A percentile compares a stretch with the other conserved stretches of the same genome.
Conservation (phyloP, 92 coral and sea anemone species). For the Epizoanthus rinbou region DNA sequence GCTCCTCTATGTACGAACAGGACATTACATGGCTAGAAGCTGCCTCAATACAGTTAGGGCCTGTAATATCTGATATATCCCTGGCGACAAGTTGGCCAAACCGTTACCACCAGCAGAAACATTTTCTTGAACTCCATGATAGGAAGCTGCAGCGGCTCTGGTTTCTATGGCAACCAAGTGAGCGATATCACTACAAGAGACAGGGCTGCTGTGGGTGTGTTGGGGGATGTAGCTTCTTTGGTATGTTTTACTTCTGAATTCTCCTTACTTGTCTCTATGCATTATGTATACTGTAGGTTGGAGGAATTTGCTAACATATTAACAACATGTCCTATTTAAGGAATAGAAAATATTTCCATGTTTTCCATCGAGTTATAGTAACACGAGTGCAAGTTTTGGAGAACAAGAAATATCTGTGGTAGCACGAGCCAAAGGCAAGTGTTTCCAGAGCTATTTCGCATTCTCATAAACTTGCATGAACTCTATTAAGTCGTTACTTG, state of each 20-base stretch:
- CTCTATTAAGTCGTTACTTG: too few species aligned
- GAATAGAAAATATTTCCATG: too few species aligned
- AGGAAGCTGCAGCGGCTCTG: slow-evolving; percentile 78
- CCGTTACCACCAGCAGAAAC: slow-evolving; percentile 74
- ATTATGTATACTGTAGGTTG: background rate
- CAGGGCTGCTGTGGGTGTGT: slow-evolving; percentile 86
- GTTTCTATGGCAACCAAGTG: slow-evolving; percentile 91
- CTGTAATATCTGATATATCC: slow-evolving; percentile 85
- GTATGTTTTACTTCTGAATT: slow-evolving; percentile 38
- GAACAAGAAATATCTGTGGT: too few species aligned
- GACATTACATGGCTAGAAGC: slow-evolving; percentile 94
- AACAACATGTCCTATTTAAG: too few species aligned
- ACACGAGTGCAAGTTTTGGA: too few species aligned
- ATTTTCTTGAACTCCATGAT: slow-evolving; percentile 91
- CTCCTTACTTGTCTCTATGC: background rate
- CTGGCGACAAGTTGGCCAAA: slow-evolving; percentile 63
- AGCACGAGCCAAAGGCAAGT: too few species aligned
- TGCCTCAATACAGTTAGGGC: slow-evolving; percentile 83
- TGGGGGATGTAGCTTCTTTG: slow-evolving; percentile 98
- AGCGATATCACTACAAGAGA: slow-evolving; percentile 49
- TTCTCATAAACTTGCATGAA: too few species aligned
- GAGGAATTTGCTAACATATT: too few species aligned
- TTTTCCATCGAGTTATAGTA: too few species aligned
- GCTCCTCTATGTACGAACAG: slow-evolving; percentile 72
- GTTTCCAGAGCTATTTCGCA: too few species aligned